Base-by-base conservation (phyloP, 2,113 vertebrate species). In the Ondatra zibethicus region DNA sequence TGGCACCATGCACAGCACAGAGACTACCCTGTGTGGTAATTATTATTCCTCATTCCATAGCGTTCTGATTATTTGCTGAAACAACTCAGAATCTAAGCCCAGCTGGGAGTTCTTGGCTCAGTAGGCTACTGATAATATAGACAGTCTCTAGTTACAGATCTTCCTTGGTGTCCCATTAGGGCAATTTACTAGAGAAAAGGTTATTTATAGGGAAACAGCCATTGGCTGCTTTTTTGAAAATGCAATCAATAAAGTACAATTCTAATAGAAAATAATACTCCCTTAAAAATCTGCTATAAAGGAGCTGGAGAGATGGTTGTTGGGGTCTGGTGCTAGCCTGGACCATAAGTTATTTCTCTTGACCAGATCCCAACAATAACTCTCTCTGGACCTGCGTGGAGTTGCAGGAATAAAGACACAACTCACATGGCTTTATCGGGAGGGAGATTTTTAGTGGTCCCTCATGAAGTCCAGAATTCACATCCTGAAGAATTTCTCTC, bases 1-100 rank as follows among this genome's bases (percentile, higher is more conserved):
- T 50, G 55, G 39, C 50, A 50, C 47, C 47, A 50, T 50, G 47
- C 47, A 61, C 72, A 50, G 47, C 58, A 84, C 31, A 33, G 61
- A 65, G 42, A 61, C 52, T 50, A 65, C 23, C 65, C 11, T 66
- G 13, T 3, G 7, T 92, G 55, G 10, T 66, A 75, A 61, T 82
- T 89, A 82, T 36, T 92, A 75, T 25, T 92, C 9, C 68, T 3
- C 21, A 31, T 63, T 96, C 47, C 39, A 65, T 80, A 45, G 17
- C 91, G 45, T 73, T 81, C 13, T 85, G 89, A 21, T 94, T 93
- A 90, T 73, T 85, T 94, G 25, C 65, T 88, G 80, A 76, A 88
- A 92, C 21, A 61, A 8, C 45, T 95, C 19, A 76, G 50, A 95
- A 39, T 58, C 21, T 55, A 87, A 89, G 17, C 65, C 92, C 27